Conservation (phyloP, 2,113 vertebrate species). For the Callipepla californica region DNA sequence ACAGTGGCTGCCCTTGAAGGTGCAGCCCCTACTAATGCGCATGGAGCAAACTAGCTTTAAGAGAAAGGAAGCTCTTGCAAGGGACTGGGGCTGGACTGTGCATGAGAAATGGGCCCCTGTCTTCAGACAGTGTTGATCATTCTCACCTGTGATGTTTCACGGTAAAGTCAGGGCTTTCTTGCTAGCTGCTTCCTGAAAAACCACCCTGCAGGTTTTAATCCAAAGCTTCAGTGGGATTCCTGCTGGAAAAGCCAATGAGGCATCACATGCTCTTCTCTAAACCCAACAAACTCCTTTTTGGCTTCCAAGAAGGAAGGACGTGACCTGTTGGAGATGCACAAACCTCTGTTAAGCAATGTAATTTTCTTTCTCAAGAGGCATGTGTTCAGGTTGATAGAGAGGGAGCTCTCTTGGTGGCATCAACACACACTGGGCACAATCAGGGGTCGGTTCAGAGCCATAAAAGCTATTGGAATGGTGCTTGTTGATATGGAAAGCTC, state of each 20-base stretch:
- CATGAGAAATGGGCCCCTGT: background rate
- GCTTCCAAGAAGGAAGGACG: background rate
- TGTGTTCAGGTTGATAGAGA: slow-evolving; percentile 12
- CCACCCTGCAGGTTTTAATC: background rate
- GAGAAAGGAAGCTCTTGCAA: background rate
- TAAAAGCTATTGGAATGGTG: background rate
- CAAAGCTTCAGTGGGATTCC: background rate
- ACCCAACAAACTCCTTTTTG: background rate
- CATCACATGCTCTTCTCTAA: background rate
- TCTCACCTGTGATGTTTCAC: background rate
- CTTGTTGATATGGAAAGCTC: background rate
- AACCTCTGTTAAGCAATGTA: background rate
- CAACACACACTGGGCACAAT: background rate
- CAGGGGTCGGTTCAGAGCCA: background rate
- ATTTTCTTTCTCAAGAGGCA: background rate
- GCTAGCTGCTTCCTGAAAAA: background rate
- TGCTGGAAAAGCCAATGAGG: background rate
- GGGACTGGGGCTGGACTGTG: background rate
- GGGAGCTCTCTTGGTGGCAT: background rate
- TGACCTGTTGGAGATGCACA: background rate
- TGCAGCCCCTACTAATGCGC: background rate
- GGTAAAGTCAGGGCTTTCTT: background rate
- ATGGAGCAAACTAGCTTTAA: background rate
- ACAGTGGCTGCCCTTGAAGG: background rate
- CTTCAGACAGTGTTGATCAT: background rate